A percentile compares a stretch with the other conserved stretches of the same genome.
Conservation (phyloP, 2,888 invertebrate genomes). For the Eupithecia pulchellata region DNA sequence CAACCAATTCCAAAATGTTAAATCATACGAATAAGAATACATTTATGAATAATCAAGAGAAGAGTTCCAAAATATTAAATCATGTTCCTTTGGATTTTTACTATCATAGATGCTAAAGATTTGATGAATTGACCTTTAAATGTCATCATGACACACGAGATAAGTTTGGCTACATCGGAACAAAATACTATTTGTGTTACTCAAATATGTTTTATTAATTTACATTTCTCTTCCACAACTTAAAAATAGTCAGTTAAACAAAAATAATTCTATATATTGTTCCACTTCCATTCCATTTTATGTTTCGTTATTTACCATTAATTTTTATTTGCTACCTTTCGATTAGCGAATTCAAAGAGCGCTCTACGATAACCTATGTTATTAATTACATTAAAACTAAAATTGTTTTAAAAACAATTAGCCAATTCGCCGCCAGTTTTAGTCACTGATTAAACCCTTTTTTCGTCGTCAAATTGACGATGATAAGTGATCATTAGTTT, state of each 20-base stretch:
- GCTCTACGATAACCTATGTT: neutral
- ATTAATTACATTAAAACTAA: neutral
- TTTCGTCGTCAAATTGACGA: too few species aligned
- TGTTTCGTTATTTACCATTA: neutral
- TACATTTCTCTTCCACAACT: neutral
- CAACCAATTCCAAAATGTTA: too few species aligned
- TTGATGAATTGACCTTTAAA: neutral
- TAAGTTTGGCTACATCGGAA: neutral
- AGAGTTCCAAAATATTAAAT: neutral
- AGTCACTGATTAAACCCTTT: neutral
- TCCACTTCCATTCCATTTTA: neutral
- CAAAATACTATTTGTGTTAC: neutral
- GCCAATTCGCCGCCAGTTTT: neutral
- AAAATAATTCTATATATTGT: neutral
- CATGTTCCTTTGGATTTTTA: neutral
- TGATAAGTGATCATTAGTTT: too few species aligned
- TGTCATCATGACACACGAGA: too few species aligned
- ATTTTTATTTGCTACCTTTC: slow-evolving; percentile 1
- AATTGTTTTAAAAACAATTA: neutral
- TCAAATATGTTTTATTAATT: neutral
- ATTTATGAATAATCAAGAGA: too few species aligned
- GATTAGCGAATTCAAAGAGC: neutral
- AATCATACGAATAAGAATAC: too few species aligned
- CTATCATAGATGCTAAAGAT: too few species aligned
- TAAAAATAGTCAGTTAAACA: too few species aligned